Base-by-base conservation (phyloP, 2,113 vertebrate genomes). In the Crypturellus undulatus region DNA sequence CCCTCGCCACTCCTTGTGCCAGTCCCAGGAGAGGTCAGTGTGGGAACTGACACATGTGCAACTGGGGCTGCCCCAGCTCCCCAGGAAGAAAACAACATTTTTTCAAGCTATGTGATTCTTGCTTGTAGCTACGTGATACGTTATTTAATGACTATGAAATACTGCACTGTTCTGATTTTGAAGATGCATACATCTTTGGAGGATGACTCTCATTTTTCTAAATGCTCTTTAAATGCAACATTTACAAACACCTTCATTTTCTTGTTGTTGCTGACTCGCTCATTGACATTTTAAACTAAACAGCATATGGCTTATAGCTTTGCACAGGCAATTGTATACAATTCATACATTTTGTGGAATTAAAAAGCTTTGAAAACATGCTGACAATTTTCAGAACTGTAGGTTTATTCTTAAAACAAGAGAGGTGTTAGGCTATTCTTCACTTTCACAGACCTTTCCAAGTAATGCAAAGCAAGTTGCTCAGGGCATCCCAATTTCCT, bases 231-330 rank as follows among this genome's bases (percentile, higher is more conserved):
- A 92, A 95, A 96, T 89, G 94, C 70, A 96, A 92, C 92, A 90
- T 95, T 95, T 94, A 94, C 84, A 93, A 93, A 96, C 90, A 95
- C 94, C 79, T 93, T 95, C 85, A 94, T 94, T 96, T 95, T 94
- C 92, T 79, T 92, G 80, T 94, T 92, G 92, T 84, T 94, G 76
- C 91, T 95, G 91, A 92, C 83, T 95, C 0, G 18, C 73, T 95
- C 80, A 95, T 96, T 94, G 93, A 92, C 79, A 95, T 95, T 96
- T 93, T 95, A 92, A 96, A 89, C 51, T 95, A 94, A 96, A 93
- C 86, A 95, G 93, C 94, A 94, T 97, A 95, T 91, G 94, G 93
- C 81, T 94, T 94, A 94, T 92, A 93, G 91, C 75, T 95, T 92
- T 90, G 67, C 69, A 94, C 89, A 87, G 85, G 84, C 56, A 92